These are phyloP conservation scores for Plagodis pulveraria DNA, from an alignment of 2,888 invertebrate species.

Conservation along the genomic window DNA sequence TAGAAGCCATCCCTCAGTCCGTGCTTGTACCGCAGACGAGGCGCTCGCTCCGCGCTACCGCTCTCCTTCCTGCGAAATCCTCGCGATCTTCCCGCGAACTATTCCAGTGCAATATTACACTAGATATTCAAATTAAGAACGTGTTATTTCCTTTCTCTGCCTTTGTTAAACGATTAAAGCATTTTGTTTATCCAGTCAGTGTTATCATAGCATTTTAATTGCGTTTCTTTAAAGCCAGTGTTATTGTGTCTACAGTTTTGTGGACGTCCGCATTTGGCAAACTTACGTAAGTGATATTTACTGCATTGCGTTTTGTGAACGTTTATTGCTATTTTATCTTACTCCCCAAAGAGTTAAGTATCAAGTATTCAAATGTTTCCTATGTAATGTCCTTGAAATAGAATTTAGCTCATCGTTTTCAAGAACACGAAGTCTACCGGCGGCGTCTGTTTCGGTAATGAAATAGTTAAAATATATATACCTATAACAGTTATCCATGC, in stretches of 20 bases:
- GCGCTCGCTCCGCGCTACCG: constrained; percentile 44
- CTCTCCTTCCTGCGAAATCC: constrained; percentile 37
- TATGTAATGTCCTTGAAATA: neutral
- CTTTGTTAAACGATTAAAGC: constrained; percentile 38
- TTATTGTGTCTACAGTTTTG: constrained; percentile 50
- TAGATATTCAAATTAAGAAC: constrained; percentile 38
- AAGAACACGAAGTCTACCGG: too few relatives aligned
- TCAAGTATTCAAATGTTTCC: constrained; percentile 14
- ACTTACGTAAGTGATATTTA: constrained; percentile 80
- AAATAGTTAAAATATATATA: too few relatives aligned
- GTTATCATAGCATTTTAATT: constrained; percentile 46
- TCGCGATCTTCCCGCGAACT: constrained; percentile 69
- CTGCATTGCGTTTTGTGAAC: constrained; percentile 75
- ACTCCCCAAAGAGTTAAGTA: neutral
- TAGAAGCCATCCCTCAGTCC: constrained; percentile 55
- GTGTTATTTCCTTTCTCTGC: constrained; percentile 44
- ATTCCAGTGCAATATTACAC: constrained; percentile 8
- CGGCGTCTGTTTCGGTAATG: too few relatives aligned
- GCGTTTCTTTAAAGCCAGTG: constrained; percentile 50
- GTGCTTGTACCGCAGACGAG: constrained; percentile 51
- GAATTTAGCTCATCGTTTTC: too few relatives aligned
- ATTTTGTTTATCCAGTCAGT: constrained; percentile 33
- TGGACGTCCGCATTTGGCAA: constrained; percentile 59
- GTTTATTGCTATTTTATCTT: neutral
- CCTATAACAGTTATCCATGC: too few relatives aligned